A percentile compares a stretch with the other conserved stretches of the same genome.
Conservation (phyloP, 2,113 vertebrate genomes). For the Myxocyprinus asiaticus region DNA sequence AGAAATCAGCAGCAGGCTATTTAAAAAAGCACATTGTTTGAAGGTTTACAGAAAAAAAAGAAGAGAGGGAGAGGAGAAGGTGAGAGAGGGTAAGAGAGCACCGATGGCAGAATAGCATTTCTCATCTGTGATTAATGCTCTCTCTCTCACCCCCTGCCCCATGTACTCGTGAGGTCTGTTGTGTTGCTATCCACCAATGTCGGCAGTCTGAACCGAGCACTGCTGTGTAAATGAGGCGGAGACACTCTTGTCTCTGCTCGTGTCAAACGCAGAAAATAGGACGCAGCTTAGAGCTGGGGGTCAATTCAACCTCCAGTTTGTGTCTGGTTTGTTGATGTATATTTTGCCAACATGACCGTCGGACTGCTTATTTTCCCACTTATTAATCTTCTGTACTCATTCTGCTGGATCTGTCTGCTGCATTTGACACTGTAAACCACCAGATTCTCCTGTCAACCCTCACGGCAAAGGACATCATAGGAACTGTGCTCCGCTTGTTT, state of each 20-base stretch:
- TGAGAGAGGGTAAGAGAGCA: not conserved
- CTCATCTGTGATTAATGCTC: constrained; percentile 49
- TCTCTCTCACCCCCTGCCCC: constrained; percentile 28
- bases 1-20: constrained; percentile 9
- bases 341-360: too few species aligned
- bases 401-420: too few species aligned
- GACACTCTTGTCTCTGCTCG: not conserved
- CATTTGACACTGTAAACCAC: too few species aligned
- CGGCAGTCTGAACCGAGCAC: not conserved
- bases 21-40: constrained; percentile 31
- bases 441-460: too few species aligned
- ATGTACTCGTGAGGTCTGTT: constrained; percentile 31
- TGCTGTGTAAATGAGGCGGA: too few species aligned
- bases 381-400: too few species aligned
- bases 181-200: constrained; percentile 36
- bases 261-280: constrained; percentile 11
- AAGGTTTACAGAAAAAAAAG: constrained; percentile 10
- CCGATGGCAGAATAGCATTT: constrained; percentile 40
- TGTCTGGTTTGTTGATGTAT: too few species aligned
- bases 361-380: too few species aligned
- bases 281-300: not conserved
- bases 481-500: too few species aligned
- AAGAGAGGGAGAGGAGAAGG: not conserved
- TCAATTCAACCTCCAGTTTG: too few species aligned
- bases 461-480: too few species aligned